These are phyloP conservation scores for Setipinna tenuifilis DNA, from an alignment of 2,797 vertebrate species.

Conservation along the genomic window DNA sequence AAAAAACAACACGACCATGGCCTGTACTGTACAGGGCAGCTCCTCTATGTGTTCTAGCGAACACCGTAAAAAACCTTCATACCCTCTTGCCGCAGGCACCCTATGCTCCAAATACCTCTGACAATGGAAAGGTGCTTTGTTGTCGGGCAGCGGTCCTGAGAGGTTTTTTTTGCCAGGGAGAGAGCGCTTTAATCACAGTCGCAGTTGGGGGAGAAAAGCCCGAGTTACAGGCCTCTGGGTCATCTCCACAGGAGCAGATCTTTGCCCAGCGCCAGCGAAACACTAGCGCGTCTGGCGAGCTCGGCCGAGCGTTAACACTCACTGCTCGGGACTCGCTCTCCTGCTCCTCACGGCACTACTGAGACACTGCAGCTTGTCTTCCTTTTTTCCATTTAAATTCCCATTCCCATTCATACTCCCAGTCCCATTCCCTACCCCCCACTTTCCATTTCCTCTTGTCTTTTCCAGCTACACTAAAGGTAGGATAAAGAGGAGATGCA, in stretches of 20 bases:
- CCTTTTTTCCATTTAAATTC: no score
- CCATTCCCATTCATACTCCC: no score
- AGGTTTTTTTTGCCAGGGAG: conserved; percentile 49
- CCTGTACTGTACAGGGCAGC: neutral
- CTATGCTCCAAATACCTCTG: conserved; percentile 49
- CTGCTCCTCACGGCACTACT: neutral
- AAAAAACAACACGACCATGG: neutral
- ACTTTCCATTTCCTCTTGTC: neutral
- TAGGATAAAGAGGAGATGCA: neutral
- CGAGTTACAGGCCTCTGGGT: conserved; percentile 25
- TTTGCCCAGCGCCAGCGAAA: neutral
- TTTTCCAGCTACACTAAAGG: neutral
- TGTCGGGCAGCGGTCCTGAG: conserved; percentile 41
- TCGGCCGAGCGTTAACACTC: neutral
- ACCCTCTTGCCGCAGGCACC: conserved; percentile 41
- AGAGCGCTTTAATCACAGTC: conserved; percentile 52
- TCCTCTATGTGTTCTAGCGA: neutral
- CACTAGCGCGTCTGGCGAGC: neutral
- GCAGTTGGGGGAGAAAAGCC: conserved; percentile 40
- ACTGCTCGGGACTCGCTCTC: neutral
- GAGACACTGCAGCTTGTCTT: neutral
- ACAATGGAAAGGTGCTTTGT: conserved; percentile 49
- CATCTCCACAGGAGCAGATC: neutral
- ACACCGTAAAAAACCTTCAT: conserved; percentile 20
- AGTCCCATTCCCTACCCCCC: no score